Percentiles rank a stretch among this genome's conserved stretches.
Conservation (phyloP, 2,113 vertebrate genomes). For the Solea solea region DNA sequence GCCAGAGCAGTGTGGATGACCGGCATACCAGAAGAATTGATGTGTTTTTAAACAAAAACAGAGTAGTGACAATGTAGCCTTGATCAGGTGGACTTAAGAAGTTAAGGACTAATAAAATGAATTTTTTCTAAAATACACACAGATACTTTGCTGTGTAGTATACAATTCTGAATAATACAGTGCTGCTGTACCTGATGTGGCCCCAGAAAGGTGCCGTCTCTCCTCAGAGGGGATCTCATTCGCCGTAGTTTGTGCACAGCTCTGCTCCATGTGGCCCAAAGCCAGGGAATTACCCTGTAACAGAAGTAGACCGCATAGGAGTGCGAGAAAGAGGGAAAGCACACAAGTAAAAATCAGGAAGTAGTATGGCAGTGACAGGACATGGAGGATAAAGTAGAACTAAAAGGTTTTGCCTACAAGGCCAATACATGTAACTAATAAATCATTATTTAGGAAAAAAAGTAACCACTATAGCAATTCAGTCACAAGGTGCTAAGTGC, state of each 20-base stretch:
- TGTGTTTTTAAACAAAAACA: too few relatives aligned
- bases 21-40: too few relatives aligned
- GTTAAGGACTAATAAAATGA: too few relatives aligned
- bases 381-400: neutral
- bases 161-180: too few relatives aligned
- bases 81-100: too few relatives aligned
- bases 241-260: constrained; percentile 44
- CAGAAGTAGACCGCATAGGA: constrained; percentile 24
- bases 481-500: neutral
- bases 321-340: constrained; percentile 8
- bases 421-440: neutral
- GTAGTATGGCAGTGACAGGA: constrained; percentile 15
- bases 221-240: constrained; percentile 51
- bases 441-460: neutral
- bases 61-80: too few relatives aligned
- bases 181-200: constrained; percentile 58
- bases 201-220: constrained; percentile 44
- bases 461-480: neutral
- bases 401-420: neutral
- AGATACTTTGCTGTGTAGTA: too few relatives aligned
- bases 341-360: constrained; percentile 21
- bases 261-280: constrained; percentile 68
- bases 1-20: too few relatives aligned
- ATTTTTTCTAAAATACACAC: too few relatives aligned
- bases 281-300: constrained; percentile 70